Conservation (phyloP, 1,140 invertebrate species). For the Asbolus verrucosus region DNA sequence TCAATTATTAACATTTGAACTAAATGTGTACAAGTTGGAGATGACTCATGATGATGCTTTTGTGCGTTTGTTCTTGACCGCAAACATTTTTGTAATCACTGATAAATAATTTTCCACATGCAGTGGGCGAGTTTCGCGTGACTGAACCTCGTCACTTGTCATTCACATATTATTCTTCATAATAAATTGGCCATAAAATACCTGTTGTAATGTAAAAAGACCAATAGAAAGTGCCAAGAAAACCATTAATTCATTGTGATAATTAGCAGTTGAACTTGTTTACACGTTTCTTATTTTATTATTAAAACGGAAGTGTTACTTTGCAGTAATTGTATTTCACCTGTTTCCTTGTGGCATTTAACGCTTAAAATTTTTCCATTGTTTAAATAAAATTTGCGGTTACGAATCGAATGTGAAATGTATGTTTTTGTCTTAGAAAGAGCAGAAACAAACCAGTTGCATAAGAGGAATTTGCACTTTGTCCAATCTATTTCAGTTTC, state of each 20-base stretch:
- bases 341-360: constrained; percentile 4
- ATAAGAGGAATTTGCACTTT: no score
- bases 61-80: constrained; percentile 24
- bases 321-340: background rate
- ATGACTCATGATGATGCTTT: constrained; percentile 22
- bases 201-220: background rate
- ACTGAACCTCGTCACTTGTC: constrained; percentile 15
- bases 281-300: background rate
- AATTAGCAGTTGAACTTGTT: no score
- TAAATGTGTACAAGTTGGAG: background rate
- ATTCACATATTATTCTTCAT: constrained; percentile 13
- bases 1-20: constrained; percentile 31
- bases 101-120: constrained; percentile 25
- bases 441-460: no score
- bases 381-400: constrained; percentile 2
- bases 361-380: constrained; percentile 8
- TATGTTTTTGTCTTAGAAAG: no score
- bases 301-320: constrained; percentile 11
- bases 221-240: background rate
- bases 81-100: constrained; percentile 30
- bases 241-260: no score
- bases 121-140: constrained; percentile 24
- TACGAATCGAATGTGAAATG: background rate
- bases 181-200: constrained; percentile 3
- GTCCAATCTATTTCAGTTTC: no score